Conservation (phyloP, 2,888 invertebrate genomes). For the Aleiodes leptofemur region DNA sequence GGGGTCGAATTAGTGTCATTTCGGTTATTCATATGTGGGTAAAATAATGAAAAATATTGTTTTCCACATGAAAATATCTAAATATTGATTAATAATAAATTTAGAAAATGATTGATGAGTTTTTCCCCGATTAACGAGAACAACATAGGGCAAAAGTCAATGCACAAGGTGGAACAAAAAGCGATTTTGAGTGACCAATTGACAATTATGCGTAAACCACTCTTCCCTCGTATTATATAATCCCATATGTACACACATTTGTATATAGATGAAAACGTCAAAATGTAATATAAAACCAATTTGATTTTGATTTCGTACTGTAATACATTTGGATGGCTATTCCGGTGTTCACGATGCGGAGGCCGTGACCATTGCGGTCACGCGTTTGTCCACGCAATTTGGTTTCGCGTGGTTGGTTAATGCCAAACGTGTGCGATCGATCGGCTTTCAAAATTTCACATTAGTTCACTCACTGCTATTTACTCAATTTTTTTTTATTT, state of each 20-base stretch:
- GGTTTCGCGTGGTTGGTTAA: slow-evolving; percentile 58
- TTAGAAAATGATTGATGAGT: slow-evolving; percentile 46
- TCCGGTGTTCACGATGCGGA: slow-evolving; percentile 42
- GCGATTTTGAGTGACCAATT: slow-evolving; percentile 51
- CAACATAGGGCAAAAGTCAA: slow-evolving; percentile 14
- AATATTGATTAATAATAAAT: slow-evolving; percentile 43
- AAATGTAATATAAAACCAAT: slow-evolving; percentile 54
- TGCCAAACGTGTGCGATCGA: slow-evolving; percentile 49
- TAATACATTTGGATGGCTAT: slow-evolving; percentile 58
- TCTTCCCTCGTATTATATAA: slow-evolving; percentile 7
- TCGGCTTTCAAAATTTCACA: slow-evolving; percentile 39
- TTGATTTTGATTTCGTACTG: slow-evolving; percentile 58
- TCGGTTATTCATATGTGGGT: neutral
- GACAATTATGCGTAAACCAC: slow-evolving; percentile 51
- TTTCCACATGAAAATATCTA: slow-evolving; percentile 18
- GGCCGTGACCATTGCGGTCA: slow-evolving; percentile 59
- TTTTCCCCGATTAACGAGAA: slow-evolving; percentile 16
- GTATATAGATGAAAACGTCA: slow-evolving; percentile 28
- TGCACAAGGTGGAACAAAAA: slow-evolving; percentile 45
- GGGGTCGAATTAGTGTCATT: slow-evolving; percentile 15
- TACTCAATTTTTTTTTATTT: neutral
- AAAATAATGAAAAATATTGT: neutral
- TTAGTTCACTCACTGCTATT: slow-evolving; percentile 28
- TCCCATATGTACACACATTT: slow-evolving; percentile 33
- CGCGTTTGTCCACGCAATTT: slow-evolving; percentile 61